Evolutionary conservation across 1,140 invertebrate species (phyloP), one percentile per base, ranked within the genome.

Genomic region (Venustaconcha ellipsiformis): DNA sequence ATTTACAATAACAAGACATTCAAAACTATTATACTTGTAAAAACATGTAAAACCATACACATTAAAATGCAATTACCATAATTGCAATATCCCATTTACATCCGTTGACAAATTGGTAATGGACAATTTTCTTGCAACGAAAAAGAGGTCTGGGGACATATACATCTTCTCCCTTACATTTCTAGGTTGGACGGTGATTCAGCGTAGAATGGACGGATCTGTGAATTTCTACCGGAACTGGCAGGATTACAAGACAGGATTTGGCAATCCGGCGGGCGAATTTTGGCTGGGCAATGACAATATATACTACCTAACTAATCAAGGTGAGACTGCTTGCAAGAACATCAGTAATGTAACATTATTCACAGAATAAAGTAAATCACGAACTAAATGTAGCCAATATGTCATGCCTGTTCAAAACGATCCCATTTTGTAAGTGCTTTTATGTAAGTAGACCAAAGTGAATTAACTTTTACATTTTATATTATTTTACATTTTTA

Each of bases 161-260:
- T 6, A 48, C 37, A 48, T 30, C 26, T 30, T 30, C 26, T 30
- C 26, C 4, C 68, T 8, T 74, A 5, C 60, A 72, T 17, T 74
- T 81, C 94, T 83, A 97, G 97, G 65, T 0, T 97, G 95, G 94
- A 96, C 95, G 8, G 92, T 96, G 1, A 91, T 98, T 15, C 96
- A 97, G 82, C 92, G 94, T 8, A 92, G 96, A 14, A 92, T 92
- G 82, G 95, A 97, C 83, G 95, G 95, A 12, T 93, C 85, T 14
- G 87, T 89, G 18, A 97, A 93, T 80, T 94, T 94, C 78, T 92
- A 92, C 82, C 86, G 91, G 62, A 88, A 87, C 57, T 94, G 93
- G 93, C 78, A 89, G 14, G 92, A 93, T 56, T 94, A 94, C 85
- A 92, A 92, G 70, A 74, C 87, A 13, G 93, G 93, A 26, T 94